Base-by-base conservation (phyloP, 37 sponge, comb jelly and placozoan species). In the Chondrilla cf. caribensis region DNA sequence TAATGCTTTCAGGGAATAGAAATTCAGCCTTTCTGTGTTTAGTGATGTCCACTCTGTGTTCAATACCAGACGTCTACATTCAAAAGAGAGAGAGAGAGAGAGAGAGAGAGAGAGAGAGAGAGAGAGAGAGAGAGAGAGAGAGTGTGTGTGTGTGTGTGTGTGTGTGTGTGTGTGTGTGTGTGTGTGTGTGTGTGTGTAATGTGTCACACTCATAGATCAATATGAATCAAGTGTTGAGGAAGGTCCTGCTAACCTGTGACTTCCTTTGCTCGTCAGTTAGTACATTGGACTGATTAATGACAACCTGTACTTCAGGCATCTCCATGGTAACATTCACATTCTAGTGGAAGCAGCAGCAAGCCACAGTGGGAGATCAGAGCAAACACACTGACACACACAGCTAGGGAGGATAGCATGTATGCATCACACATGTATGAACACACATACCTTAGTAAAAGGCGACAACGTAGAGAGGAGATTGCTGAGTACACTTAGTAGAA, bases 401-500 rank as follows among this genome's bases (percentile, higher is more conserved):
- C n/a, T n/a, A n/a, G n/a, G n/a, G n/a, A n/a, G n/a, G n/a, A n/a
- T n/a, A n/a, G n/a, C 42, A 77, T 14, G 38, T 22, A 67, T 14
- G 64, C 38, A 25, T n/a, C 51, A 57, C 55, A 25, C 28, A 43
- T 37, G 54, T 37, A 31, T 55, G 25, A 70, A 54, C 29, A 25
- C 5, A 55, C 76, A 70, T 28, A 93, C 91, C 85, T 81, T 80
- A 9, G 89, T 88, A 79, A 98, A 98, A 22, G 89, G 92, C 54
- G 82, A 51, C 66, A 98, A 44, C 28, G 81, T 89, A 38, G 89
- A 77, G 64, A 93, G 90, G 59, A 98, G 86, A 86, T 87, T 95
- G 43, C 92, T 95, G 68, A 98, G 84, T 11, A 98, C 95, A 85
- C 94, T 96, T 18, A 98, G 91, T 19, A 96, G 78, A 24, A 98